Evolutionary conservation across 2,888 invertebrate genomes (phyloP).

Genomic region (Alitta virens): DNA sequence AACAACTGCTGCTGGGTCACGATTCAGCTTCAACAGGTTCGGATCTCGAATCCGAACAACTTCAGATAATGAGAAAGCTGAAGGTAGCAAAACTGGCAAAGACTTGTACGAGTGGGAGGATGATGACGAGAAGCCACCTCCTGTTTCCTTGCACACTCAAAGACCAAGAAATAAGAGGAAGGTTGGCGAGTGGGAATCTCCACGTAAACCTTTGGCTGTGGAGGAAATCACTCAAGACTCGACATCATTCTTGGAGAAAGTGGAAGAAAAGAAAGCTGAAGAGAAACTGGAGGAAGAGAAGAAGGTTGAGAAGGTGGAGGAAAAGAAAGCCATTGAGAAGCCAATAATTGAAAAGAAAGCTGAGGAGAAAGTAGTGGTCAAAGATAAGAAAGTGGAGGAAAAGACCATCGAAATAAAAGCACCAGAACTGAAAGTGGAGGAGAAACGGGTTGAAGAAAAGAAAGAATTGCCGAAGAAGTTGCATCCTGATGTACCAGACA

Average conservation of each 20-base stretch:
- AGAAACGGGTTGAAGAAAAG: constrained; percentile 23
- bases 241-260: not conserved
- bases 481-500: too few species aligned
- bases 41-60: not conserved
- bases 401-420: too few species aligned
- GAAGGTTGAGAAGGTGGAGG: constrained; percentile 29
- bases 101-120: constrained; percentile 28
- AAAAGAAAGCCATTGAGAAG: constrained; percentile 17
- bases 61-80: not conserved
- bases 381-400: too few species aligned
- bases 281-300: constrained; percentile 18
- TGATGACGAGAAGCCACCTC: constrained; percentile 23
- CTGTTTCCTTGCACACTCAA: not conserved
- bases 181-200: not conserved
- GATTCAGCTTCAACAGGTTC: constrained; percentile 1
- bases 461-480: constrained; percentile 23
- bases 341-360: too few species aligned
- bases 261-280: constrained; percentile 16
- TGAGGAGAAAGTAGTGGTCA: too few species aligned
- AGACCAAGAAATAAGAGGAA: constrained; percentile 1
- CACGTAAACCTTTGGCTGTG: not conserved
- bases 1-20: not conserved
- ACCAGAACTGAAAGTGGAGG: constrained; percentile 21
- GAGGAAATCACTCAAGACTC: constrained; percentile 9
- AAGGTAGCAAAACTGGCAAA: constrained; percentile 11